Base-by-base conservation (phyloP, 2,888 invertebrate genomes). In the Lottia gigantea region DNA sequence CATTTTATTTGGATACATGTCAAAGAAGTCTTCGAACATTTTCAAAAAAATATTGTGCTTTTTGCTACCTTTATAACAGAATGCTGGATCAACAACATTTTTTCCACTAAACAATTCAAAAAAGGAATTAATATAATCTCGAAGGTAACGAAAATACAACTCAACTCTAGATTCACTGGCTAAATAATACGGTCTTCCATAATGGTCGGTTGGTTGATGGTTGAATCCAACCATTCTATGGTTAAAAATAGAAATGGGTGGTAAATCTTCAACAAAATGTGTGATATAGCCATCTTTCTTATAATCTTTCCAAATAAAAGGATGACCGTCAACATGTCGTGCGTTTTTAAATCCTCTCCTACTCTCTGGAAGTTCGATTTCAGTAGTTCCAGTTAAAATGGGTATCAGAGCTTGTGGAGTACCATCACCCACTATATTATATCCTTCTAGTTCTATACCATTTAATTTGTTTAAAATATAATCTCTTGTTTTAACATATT, bases 151-250 rank as follows among this genome's bases (percentile, higher is more conserved):
- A 8, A 40, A 40, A 40, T 40, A n/a, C 26, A 6, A 31, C 26
- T 23, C 16, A 23, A 63, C 3, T 67, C n/a, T 11, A 0, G 16
- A n/a, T 3, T 70, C 55, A 0, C 62, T 67, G 31, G 68, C 69
- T 14, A 82, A 49, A 70, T 79, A 77, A 87, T 93, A 95, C 0
- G 95, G 92, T 31, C 96, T 89, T 88, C 95, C 92, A 85, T 96
- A 97, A 87, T 96, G 96, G 89, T 97, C 94, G 0, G 96, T 95
- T 0, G 97, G 97, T 78, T 92, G 92, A 14, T 91, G 88, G 40
- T 91, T 88, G 87, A 97, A 97, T 0, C 97, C 97, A 78, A 94
- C 94, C 84, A 96, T 91, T 7, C 96, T 92, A 88, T 95, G 96
- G 2, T 95, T 95, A 86, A 96, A 97, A 0, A 95, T 95, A 0